Percentiles rank a stretch among this genome's conserved stretches.
phyloP scores from a whole-genome alignment of 2,797 vertebrate genomes.

The Agapornis canus region DNA sequence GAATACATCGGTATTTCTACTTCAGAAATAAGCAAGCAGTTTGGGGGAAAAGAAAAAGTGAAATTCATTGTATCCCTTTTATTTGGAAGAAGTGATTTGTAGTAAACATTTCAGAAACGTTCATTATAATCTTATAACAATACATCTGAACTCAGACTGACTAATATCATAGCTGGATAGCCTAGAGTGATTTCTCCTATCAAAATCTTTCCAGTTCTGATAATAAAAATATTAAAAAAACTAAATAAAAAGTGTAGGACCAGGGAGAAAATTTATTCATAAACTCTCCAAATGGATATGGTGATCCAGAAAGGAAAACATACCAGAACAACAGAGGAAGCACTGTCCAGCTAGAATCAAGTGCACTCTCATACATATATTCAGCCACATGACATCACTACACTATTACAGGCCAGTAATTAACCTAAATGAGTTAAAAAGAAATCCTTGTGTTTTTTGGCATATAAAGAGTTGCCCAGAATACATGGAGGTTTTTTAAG shows the following conservation, averaged over 20 bases:
- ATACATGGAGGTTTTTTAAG: fast-evolving
- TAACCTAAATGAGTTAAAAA: not conserved
- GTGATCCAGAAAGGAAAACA: not conserved
- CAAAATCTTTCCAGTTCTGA: not conserved
- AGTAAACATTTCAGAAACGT: not conserved
- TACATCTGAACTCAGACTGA: not conserved
- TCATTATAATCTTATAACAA: not conserved
- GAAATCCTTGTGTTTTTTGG: fast-evolving
- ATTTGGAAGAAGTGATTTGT: not conserved
- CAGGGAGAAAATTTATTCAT: not conserved
- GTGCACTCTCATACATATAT: not conserved
- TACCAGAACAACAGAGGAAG: not conserved
- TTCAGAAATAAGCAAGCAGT: not conserved
- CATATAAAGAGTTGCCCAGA: not conserved
- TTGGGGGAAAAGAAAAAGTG: fast-evolving
- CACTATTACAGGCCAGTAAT: not conserved
- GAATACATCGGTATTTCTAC: not conserved
- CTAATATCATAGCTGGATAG: not conserved
- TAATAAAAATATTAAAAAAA: not conserved
- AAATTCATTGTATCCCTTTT: not conserved
- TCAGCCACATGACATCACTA: not conserved
- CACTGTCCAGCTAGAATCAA: not conserved
- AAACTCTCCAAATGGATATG: not conserved
- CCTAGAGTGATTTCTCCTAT: not conserved
- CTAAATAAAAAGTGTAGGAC: not conserved